phyloP scores from a whole-genome alignment of 1,140 invertebrate species.

The Conus ventricosus region DNA sequence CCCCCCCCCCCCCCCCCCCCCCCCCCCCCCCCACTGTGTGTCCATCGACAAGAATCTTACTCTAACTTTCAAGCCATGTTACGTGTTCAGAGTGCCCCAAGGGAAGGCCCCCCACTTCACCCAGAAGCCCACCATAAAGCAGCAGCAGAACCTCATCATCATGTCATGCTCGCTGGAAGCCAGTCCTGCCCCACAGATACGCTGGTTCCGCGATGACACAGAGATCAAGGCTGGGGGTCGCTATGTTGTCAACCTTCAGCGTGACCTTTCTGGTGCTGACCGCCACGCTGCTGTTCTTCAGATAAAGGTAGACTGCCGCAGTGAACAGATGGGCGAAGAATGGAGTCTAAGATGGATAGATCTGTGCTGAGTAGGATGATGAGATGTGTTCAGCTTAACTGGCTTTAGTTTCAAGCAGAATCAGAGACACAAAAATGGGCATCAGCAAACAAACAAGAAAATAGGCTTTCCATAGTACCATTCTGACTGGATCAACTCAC shows the following conservation, averaged over 20 bases:
- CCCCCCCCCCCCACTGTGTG: too few relatives aligned
- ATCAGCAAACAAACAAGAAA: too few relatives aligned
- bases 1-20: too few relatives aligned
- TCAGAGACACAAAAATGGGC: too few relatives aligned
- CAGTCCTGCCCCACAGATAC: slow-evolving; percentile 65
- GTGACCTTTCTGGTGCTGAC: slow-evolving; percentile 77
- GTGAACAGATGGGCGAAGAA: background rate
- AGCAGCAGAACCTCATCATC: slow-evolving; percentile 81
- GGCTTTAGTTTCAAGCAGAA: too few relatives aligned
- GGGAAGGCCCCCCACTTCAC: slow-evolving; percentile 92
- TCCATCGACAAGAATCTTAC: too few relatives aligned
- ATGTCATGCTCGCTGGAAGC: slow-evolving; percentile 70
- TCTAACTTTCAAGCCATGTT: background rate
- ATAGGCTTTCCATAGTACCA: too few relatives aligned
- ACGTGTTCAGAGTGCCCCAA: slow-evolving; percentile 31
- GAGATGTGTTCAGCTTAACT: too few relatives aligned
- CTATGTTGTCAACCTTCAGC: slow-evolving; percentile 56
- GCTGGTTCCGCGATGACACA: slow-evolving; percentile 65
- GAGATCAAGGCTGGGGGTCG: slow-evolving; percentile 61
- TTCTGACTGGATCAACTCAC: too few relatives aligned
- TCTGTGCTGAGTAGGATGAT: background rate
- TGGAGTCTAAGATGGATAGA: background rate
- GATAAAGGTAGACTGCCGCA: slow-evolving; percentile 82
- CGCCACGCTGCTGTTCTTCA: slow-evolving; percentile 92
- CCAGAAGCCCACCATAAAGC: slow-evolving; percentile 98